phyloP scores from a whole-genome alignment of 2,113 vertebrate species.

The Sclerurus mexicanus region DNA sequence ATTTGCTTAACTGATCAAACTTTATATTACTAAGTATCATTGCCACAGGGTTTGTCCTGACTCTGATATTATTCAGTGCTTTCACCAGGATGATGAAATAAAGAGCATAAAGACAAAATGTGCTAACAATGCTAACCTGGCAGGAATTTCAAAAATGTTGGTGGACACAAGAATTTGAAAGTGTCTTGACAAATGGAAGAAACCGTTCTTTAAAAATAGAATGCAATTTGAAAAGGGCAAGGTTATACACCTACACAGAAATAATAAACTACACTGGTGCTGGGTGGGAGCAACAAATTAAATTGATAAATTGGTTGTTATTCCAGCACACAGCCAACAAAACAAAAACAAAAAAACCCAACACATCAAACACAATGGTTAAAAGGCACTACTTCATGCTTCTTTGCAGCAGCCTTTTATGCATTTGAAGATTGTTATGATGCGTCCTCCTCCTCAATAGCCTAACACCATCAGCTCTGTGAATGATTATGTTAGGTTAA shows the following conservation, averaged over 20 bases:
- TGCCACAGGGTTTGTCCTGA: background rate
- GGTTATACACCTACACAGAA: background rate
- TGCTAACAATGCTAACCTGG: background rate
- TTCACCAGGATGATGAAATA: background rate
- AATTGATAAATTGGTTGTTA: background rate
- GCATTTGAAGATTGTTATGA: fast-evolving
- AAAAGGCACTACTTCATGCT: background rate
- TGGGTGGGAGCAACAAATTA: background rate
- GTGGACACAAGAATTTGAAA: background rate
- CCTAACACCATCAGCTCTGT: background rate
- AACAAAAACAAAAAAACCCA: background rate
- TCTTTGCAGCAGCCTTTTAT: background rate
- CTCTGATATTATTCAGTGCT: background rate
- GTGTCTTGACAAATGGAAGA: background rate
- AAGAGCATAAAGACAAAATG: background rate
- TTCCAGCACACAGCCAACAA: background rate
- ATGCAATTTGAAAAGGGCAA: background rate
- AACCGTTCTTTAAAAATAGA: background rate
- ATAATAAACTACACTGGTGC: background rate
- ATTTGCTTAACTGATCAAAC: background rate
- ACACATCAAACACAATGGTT: background rate
- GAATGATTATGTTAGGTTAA: background rate
- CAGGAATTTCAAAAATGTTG: background rate
- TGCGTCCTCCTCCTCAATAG: background rate
- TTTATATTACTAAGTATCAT: background rate